phyloP scores from a whole-genome alignment of 2,888 invertebrate species.

The Calliopum simillimum region DNA sequence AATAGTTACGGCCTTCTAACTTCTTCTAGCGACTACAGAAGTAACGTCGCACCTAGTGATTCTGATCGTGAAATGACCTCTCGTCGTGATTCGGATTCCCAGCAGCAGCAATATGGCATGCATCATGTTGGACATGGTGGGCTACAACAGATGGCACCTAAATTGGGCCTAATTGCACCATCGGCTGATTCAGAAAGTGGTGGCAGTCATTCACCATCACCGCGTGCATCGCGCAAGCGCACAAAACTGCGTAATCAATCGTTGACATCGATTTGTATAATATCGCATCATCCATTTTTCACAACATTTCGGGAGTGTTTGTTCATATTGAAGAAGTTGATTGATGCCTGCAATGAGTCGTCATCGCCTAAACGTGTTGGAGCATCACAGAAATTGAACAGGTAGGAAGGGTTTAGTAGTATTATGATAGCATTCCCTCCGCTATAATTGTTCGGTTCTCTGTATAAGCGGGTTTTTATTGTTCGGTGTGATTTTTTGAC shows the following conservation, averaged over 20 bases:
- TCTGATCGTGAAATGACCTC: constrained; percentile 89
- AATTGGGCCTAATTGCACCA: constrained; percentile 75
- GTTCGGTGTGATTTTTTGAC: too few species aligned
- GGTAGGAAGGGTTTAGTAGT: constrained; percentile 72
- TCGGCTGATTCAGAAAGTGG: constrained; percentile 88
- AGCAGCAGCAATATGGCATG: constrained; percentile 45
- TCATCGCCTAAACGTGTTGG: constrained; percentile 89
- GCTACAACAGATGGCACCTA: constrained; percentile 67
- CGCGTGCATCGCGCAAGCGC: constrained; percentile 82
- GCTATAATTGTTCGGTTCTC: not conserved
- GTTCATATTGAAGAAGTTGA: constrained; percentile 92
- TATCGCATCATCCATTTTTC: constrained; percentile 99
- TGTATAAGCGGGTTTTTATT: too few species aligned
- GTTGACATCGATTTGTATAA: constrained; percentile 94
- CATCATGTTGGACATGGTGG: constrained; percentile 35
- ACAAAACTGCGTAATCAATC: constrained; percentile 92
- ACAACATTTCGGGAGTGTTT: constrained; percentile 98
- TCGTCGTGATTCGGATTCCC: constrained; percentile 75
- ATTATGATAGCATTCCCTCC: not conserved
- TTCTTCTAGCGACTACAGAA: constrained; percentile 88
- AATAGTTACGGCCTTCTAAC: constrained; percentile 68
- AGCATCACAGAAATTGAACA: constrained; percentile 85
- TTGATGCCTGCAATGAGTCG: constrained; percentile 97
- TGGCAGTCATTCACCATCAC: constrained; percentile 88
- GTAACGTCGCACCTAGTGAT: constrained; percentile 90